Percentiles rank a stretch among this genome's conserved stretches.
phyloP scores from a whole-genome alignment of 2,888 invertebrate species.

The Heteropelma amictum region DNA sequence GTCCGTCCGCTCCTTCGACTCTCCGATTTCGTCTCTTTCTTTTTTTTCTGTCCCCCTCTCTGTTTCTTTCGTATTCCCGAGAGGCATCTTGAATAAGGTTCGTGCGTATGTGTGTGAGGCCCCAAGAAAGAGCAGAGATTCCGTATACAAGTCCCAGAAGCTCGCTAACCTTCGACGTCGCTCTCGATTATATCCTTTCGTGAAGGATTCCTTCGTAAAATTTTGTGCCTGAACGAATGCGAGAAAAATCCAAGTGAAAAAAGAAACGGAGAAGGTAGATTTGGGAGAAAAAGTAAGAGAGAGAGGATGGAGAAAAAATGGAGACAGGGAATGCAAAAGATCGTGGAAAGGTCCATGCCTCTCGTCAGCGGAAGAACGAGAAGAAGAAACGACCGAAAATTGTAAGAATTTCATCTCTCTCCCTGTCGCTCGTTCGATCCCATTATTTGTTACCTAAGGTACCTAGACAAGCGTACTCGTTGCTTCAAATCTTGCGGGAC shows the following conservation, averaged over 20 bases:
- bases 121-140: no score
- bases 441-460: constrained; percentile 9
- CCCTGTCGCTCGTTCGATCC: no score
- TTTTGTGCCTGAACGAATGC: constrained; percentile 35
- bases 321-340: constrained; percentile 24
- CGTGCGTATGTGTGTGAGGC: constrained; percentile 4
- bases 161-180: constrained; percentile 49
- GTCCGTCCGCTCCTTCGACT: constrained; percentile 24
- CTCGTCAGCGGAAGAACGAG: no score
- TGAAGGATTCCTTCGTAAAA: constrained; percentile 31
- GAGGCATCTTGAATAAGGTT: not conserved
- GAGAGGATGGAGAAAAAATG: constrained; percentile 13
- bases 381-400: constrained; percentile 39
- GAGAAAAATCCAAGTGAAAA: constrained; percentile 36
- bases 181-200: constrained; percentile 50
- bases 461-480: constrained; percentile 21
- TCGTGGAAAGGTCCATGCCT: constrained; percentile 16
- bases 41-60: not conserved
- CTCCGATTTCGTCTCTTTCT: constrained; percentile 26
- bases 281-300: constrained; percentile 40
- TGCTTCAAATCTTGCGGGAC: constrained; percentile 18
- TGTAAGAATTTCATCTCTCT: constrained; percentile 47
- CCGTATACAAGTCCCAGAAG: no score
- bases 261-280: constrained; percentile 10
- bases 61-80: constrained; percentile 20